Percentiles rank a stretch among this genome's conserved stretches.
These are phyloP conservation scores for Acanthococcus lagerstroemiae DNA, from an alignment of 2,888 invertebrate species.

Conservation along the genomic window DNA sequence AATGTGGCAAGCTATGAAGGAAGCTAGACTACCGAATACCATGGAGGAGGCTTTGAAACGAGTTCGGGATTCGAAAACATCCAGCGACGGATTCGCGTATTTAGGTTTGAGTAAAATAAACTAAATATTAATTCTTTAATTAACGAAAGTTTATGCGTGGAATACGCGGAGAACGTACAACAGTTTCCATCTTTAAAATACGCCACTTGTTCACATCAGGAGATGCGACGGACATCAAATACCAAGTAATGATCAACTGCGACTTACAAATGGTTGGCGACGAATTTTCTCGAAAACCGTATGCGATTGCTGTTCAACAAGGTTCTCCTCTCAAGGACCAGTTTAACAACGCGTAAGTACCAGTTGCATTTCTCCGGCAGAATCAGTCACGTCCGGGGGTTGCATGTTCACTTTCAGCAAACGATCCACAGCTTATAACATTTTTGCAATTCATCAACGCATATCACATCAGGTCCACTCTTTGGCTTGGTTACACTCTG, in stretches of 20 bases:
- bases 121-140: too few relatives aligned
- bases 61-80: slow-evolving; percentile 55
- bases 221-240: slow-evolving; percentile 86
- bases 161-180: too few relatives aligned
- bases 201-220: too few relatives aligned
- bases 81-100: slow-evolving; percentile 80
- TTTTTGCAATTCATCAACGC: too few relatives aligned
- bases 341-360: slow-evolving; percentile 83
- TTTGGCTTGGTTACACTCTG: too few relatives aligned
- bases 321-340: slow-evolving; percentile 88
- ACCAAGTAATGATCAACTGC: slow-evolving; percentile 68
- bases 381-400: too few relatives aligned
- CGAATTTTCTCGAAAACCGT: slow-evolving; percentile 94
- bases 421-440: too few relatives aligned
- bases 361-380: too few relatives aligned
- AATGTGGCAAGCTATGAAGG: slow-evolving; percentile 94
- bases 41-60: slow-evolving; percentile 69
- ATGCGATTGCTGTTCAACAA: slow-evolving; percentile 93
- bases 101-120: slow-evolving; percentile 48
- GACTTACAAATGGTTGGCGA: slow-evolving; percentile 84
- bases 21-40: slow-evolving; percentile 67
- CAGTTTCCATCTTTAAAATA: too few relatives aligned
- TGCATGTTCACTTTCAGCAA: too few relatives aligned
- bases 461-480: too few relatives aligned
- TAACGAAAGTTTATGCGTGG: too few relatives aligned